phyloP scores from a whole-genome alignment of 2,113 vertebrate species.

The Phylloscopus trochiloides region DNA sequence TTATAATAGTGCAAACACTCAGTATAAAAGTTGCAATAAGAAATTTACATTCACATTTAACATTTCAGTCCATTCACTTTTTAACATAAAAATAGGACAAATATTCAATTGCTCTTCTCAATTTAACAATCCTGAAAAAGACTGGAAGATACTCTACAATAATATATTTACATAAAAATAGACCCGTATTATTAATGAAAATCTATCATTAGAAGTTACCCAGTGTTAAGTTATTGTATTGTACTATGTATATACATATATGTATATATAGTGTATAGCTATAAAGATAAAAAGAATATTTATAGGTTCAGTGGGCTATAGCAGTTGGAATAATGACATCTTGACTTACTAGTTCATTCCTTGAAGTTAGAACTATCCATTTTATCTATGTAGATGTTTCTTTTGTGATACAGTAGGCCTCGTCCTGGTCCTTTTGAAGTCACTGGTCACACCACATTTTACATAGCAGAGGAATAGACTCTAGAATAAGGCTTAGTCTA shows the following conservation, averaged over 20 bases:
- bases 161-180: slow-evolving; percentile 83
- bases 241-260: neutral
- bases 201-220: slow-evolving; percentile 78
- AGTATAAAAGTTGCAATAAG: slow-evolving; percentile 92
- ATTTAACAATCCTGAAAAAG: slow-evolving; percentile 79
- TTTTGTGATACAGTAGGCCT: neutral
- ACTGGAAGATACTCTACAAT: slow-evolving; percentile 82
- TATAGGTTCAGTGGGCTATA: neutral
- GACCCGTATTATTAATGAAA: slow-evolving; percentile 88
- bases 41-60: slow-evolving; percentile 90
- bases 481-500: neutral
- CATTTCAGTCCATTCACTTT: slow-evolving; percentile 85
- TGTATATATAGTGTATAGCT: slow-evolving; percentile 8
- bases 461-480: neutral
- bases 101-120: slow-evolving; percentile 78
- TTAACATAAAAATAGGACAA: slow-evolving; percentile 87
- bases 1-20: slow-evolving; percentile 90
- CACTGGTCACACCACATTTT: neutral
- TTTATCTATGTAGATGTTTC: neutral
- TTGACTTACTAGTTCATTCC: neutral
- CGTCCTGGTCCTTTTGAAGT: neutral
- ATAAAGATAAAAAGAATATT: neutral
- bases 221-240: slow-evolving; percentile 68
- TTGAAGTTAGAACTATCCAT: neutral
- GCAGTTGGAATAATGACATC: slow-evolving; percentile 2